Evolutionary conservation across 2,797 vertebrate species (phyloP).

Genomic region (Hippopotamyrus pictus): DNA sequence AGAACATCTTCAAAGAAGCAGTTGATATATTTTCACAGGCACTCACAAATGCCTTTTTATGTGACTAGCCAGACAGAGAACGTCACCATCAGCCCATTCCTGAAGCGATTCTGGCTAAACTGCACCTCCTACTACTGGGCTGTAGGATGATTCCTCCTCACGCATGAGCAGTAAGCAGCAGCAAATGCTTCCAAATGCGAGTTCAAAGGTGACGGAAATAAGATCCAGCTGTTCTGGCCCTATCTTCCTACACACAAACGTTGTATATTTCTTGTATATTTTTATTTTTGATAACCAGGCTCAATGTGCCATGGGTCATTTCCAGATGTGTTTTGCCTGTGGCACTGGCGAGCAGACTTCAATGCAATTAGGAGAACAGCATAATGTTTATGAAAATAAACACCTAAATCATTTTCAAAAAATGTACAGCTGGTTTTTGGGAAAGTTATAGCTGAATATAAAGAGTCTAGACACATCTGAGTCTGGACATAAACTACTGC

Average conservation of each 20-base stretch:
- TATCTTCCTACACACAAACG: slow-evolving; percentile 44
- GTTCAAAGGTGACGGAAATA: slow-evolving; percentile 56
- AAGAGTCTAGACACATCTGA: not conserved
- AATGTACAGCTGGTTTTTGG: not conserved
- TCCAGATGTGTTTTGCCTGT: slow-evolving; percentile 33
- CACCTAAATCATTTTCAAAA: slow-evolving; percentile 12
- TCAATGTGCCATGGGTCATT: slow-evolving; percentile 36
- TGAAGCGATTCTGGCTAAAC: not conserved
- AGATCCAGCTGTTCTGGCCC: slow-evolving; percentile 51
- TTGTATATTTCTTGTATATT: slow-evolving; percentile 43
- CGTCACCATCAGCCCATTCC: not conserved
- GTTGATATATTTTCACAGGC: not conserved
- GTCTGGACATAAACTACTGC: not conserved
- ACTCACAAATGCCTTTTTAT: not conserved
- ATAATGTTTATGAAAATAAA: slow-evolving; percentile 33
- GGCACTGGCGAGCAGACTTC: slow-evolving; percentile 41
- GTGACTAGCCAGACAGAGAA: not conserved
- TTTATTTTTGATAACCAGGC: slow-evolving; percentile 52
- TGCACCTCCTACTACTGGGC: not conserved
- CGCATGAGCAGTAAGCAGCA: slow-evolving; percentile 30
- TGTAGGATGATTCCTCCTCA: slow-evolving; percentile 38
- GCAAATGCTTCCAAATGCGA: slow-evolving; percentile 26
- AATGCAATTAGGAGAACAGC: slow-evolving; percentile 37
- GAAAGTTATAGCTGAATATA: not conserved
- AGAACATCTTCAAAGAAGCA: not conserved